Evolutionary conservation across 2,797 vertebrate genomes (phyloP).

Genomic region (Gastrophryne carolinensis): DNA sequence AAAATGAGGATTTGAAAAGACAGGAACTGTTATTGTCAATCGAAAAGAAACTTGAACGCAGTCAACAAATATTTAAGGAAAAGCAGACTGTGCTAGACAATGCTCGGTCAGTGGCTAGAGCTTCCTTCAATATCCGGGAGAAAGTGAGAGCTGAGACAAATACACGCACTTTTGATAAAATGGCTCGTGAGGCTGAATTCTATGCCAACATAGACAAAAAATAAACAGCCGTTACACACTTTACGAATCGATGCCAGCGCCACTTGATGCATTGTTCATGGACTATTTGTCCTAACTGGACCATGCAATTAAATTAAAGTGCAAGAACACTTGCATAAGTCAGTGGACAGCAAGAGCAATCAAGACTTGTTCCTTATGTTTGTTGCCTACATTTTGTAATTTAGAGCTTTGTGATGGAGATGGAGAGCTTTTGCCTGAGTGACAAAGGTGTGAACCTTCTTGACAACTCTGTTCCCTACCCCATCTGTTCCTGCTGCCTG

Average conservation of each 20-base stretch:
- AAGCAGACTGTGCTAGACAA: conserved; percentile 89
- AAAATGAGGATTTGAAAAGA: conserved; percentile 83
- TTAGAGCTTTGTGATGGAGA: too few relatives aligned
- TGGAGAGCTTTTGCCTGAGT: too few relatives aligned
- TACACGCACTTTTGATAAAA: conserved; percentile 92
- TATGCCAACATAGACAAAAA: conserved; percentile 88
- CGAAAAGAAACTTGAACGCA: conserved; percentile 93
- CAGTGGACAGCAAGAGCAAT: too few relatives aligned
- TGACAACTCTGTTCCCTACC: too few relatives aligned
- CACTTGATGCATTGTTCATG: background rate
- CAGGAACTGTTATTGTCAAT: conserved; percentile 91
- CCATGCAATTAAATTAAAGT: too few relatives aligned
- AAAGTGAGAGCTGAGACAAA: conserved; percentile 93
- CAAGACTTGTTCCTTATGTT: too few relatives aligned
- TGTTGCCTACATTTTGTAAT: too few relatives aligned
- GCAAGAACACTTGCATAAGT: too few relatives aligned
- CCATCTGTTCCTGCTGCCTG: too few relatives aligned
- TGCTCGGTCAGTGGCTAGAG: conserved; percentile 88
- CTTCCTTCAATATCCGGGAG: conserved; percentile 93
- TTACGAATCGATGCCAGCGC: background rate
- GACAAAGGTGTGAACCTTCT: too few relatives aligned
- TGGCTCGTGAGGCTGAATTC: conserved; percentile 92
- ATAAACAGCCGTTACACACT: conserved; percentile 57
- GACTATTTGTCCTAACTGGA: background rate
- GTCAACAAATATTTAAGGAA: conserved; percentile 91